Conservation (phyloP, 2,797 vertebrate species). For the Gephyroberyx darwinii region DNA sequence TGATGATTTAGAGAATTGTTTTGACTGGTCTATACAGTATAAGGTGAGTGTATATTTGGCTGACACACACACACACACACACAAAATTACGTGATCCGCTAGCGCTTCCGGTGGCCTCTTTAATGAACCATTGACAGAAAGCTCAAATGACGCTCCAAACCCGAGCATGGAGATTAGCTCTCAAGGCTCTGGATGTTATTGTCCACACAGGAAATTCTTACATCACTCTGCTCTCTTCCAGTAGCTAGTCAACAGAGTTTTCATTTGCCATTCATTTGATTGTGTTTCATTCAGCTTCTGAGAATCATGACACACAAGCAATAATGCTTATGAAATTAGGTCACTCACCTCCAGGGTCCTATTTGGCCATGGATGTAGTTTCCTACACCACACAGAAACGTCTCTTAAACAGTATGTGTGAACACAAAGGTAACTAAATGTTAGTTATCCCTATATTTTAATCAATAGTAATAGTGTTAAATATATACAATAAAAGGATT, state of each 20-base stretch:
- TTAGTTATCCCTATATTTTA: constrained; percentile 5
- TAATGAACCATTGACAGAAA: constrained; percentile 57
- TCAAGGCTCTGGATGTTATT: constrained; percentile 48
- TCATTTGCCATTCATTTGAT: constrained; percentile 39
- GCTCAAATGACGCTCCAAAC: constrained; percentile 43
- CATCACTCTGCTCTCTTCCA: constrained; percentile 49
- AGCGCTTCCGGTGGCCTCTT: constrained; percentile 32
- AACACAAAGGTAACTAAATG: background rate
- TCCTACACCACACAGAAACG: no score
- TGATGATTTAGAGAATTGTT: no score
- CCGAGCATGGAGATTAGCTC: constrained; percentile 53
- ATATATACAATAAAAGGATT: no score
- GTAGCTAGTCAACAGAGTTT: constrained; percentile 37
- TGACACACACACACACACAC: background rate
- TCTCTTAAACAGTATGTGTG: constrained; percentile 6
- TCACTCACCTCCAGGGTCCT: constrained; percentile 10
- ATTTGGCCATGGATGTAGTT: constrained; percentile 19
- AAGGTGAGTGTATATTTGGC: no score
- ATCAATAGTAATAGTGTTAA: no score
- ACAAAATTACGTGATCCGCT: constrained; percentile 8
- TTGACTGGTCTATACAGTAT: no score
- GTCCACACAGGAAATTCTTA: constrained; percentile 50
- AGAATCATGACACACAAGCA: constrained; percentile 20
- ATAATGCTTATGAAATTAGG: constrained; percentile 22
- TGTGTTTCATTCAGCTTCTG: constrained; percentile 38